Percentiles rank a stretch among this genome's conserved stretches.
These are phyloP conservation scores for Euborellia annulipes DNA, from an alignment of 1,140 invertebrate species.

Conservation along the genomic window DNA sequence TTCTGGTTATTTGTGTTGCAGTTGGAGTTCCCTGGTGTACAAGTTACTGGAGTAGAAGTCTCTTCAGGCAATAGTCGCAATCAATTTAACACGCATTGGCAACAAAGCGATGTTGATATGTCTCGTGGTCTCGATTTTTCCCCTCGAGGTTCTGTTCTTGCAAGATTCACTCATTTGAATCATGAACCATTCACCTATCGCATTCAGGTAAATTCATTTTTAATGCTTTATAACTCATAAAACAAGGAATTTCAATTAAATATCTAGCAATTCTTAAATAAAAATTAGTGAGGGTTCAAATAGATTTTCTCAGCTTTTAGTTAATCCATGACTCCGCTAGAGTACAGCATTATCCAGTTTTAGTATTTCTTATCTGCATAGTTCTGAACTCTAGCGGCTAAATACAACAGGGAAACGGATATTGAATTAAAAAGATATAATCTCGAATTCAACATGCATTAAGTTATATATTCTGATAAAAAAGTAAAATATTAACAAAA, in stretches of 20 bases:
- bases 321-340: too few species aligned
- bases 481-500: too few species aligned
- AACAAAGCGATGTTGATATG: constrained; percentile 31
- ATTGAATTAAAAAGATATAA: too few species aligned
- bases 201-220: constrained; percentile 5
- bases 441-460: too few species aligned
- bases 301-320: not conserved
- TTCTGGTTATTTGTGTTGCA: constrained; percentile 7
- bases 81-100: constrained; percentile 30
- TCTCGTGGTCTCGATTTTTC: constrained; percentile 32
- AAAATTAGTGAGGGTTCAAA: not conserved
- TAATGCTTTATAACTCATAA: too few species aligned
- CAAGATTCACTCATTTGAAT: constrained; percentile 57
- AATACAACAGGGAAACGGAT: too few species aligned
- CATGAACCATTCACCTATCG: constrained; percentile 47
- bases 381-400: too few species aligned
- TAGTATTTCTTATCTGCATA: too few species aligned
- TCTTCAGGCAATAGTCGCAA: constrained; percentile 18
- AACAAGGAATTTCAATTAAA: too few species aligned
- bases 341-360: too few species aligned
- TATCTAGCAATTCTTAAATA: too few species aligned
- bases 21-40: constrained; percentile 19
- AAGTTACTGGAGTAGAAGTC: constrained; percentile 15
- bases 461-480: too few species aligned
- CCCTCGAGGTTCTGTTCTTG: constrained; percentile 26